Evolutionary conservation across 1,140 invertebrate species (phyloP).

Genomic region (Lasaia peninsularis): DNA sequence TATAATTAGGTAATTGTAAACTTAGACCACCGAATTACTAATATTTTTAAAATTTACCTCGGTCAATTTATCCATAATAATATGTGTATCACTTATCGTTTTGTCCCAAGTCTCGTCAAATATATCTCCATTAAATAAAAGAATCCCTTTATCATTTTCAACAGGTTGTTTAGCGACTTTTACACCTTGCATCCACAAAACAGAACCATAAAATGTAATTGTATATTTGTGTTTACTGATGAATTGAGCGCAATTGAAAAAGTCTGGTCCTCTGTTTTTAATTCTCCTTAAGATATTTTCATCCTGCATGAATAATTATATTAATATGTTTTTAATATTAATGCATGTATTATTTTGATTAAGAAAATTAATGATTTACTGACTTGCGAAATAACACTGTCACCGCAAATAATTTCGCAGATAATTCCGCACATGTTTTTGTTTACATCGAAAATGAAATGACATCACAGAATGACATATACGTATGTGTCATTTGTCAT

Average conservation of each 20-base stretch:
- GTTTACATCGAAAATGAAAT: neutral
- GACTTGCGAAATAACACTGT: conserved; percentile 23
- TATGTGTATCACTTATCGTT: conserved; percentile 45
- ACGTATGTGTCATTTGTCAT: too few relatives aligned
- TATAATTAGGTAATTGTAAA: too few relatives aligned
- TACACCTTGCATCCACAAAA: conserved; percentile 69
- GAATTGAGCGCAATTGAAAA: conserved; percentile 24
- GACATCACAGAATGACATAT: too few relatives aligned
- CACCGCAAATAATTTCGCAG: conserved; percentile 41
- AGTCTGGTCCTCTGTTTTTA: conserved; percentile 64
- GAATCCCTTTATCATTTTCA: conserved; percentile 49
- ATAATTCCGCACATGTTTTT: conserved; percentile 59
- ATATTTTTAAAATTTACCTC: conserved; percentile 27
- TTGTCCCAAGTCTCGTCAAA: conserved; percentile 55
- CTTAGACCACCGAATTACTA: too few relatives aligned
- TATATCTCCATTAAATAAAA: conserved; percentile 74
- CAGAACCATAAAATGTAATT: conserved; percentile 48
- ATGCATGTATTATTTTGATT: conserved; percentile 4
- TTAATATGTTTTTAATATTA: conserved; percentile 2
- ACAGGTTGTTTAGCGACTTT: conserved; percentile 52
- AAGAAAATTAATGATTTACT: conserved; percentile 11
- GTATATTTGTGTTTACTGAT: conserved; percentile 26
- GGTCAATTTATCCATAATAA: conserved; percentile 47
- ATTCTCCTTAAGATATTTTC: conserved; percentile 40
- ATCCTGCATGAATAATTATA: conserved; percentile 37